Evolutionary conservation across 2,888 invertebrate species (phyloP).

Genomic region (Unio pictorum): DNA sequence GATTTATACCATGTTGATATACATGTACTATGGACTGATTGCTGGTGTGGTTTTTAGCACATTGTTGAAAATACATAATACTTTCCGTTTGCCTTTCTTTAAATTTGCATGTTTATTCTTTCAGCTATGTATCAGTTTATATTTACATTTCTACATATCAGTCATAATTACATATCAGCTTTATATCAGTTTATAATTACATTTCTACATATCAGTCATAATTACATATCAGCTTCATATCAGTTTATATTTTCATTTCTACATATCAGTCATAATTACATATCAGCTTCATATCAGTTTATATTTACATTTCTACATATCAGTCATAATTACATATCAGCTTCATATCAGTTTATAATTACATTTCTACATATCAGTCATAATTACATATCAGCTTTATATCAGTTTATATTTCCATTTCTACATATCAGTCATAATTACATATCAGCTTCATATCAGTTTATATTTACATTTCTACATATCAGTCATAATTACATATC

Average conservation of each 20-base stretch:
- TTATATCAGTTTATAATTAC: constrained; percentile 10
- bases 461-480: constrained; percentile 27
- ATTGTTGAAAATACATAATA: no score
- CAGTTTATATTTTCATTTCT: no score
- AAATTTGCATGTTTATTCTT: no score
- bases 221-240: no score
- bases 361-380: constrained; percentile 19
- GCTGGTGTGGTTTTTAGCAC: no score
- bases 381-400: no score
- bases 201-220: constrained; percentile 15
- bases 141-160: constrained; percentile 27
- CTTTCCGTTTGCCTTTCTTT: no score
- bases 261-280: neutral
- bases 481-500: constrained; percentile 26
- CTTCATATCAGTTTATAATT: constrained; percentile 8
- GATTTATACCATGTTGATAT: no score
- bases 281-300: neutral
- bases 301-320: constrained; percentile 27
- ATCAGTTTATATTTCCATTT: constrained; percentile 27
- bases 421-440: constrained; percentile 9
- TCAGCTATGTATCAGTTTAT: neutral
- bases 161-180: no score
- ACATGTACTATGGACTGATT: no score
- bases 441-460: constrained; percentile 17
- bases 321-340: no score